These are phyloP conservation scores for Ailurus styani DNA, from an alignment of 2,113 vertebrate species.

Conservation along the genomic window DNA sequence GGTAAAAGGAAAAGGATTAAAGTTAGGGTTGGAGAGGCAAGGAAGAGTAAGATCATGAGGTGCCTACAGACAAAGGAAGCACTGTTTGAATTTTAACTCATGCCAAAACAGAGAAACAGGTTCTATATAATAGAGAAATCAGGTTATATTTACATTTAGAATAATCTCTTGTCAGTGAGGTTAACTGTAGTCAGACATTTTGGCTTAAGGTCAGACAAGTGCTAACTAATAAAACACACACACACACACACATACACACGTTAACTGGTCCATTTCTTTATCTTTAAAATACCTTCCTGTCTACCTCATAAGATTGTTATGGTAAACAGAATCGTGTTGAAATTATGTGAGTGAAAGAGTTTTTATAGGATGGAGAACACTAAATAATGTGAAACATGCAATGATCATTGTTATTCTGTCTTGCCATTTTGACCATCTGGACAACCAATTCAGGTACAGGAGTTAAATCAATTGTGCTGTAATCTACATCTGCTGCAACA, in stretches of 20 bases:
- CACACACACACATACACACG: not conserved
- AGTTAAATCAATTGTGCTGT: not conserved
- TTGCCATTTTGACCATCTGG: conserved; percentile 12
- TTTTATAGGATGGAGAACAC: not conserved
- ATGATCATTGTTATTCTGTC: not conserved
- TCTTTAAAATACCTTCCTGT: not conserved
- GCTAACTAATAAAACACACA: not conserved
- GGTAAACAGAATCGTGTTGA: not conserved
- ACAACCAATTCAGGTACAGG: not conserved
- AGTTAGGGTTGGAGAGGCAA: not conserved
- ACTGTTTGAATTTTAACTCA: not conserved
- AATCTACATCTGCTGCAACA: not conserved
- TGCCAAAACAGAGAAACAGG: not conserved
- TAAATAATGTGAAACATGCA: not conserved
- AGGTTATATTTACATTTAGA: conserved; percentile 16
- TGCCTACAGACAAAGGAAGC: not conserved
- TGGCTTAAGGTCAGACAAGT: not conserved
- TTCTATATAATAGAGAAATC: not conserved
- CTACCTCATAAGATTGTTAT: not conserved
- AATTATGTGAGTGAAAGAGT: not conserved
- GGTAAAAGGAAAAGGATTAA: not conserved
- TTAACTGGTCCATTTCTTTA: not conserved
- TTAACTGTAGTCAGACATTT: not conserved
- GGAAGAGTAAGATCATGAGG: not conserved
- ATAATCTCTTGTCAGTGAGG: not conserved